A percentile compares a stretch with the other conserved stretches of the same genome.
phyloP scores from a whole-genome alignment of 1,140 invertebrate species.

The Meloidogyne exigua region DNA sequence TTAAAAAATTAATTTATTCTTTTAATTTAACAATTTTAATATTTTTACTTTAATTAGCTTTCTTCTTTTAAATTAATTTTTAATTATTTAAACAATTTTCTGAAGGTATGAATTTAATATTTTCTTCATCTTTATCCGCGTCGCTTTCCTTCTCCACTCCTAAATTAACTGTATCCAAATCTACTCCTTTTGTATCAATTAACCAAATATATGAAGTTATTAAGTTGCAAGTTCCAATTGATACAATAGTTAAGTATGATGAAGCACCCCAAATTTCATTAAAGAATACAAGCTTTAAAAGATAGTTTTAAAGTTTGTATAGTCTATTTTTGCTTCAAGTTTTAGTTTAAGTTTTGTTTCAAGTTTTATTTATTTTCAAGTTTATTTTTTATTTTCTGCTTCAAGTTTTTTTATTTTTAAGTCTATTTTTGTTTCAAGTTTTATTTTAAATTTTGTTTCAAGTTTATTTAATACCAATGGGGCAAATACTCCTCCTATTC shows the following conservation, averaged over 20 bases:
- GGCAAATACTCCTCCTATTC: conserved; percentile 57
- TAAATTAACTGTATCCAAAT: conserved; percentile 21
- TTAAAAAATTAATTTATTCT: no score
- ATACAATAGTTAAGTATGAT: conserved; percentile 59
- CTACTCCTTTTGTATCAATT: conserved; percentile 55
- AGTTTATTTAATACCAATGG: conserved; percentile 40
- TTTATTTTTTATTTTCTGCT: background rate
- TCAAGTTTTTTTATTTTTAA: background rate
- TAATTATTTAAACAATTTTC: background rate
- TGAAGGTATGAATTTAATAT: background rate
- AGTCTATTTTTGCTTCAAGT: background rate
- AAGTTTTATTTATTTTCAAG: background rate
- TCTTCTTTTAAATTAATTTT: background rate
- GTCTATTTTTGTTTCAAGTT: background rate
- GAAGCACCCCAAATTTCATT: conserved; percentile 54
- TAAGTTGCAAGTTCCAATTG: conserved; percentile 55
- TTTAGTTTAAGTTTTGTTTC: background rate
- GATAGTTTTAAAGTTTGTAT: background rate
- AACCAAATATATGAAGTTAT: conserved; percentile 58
- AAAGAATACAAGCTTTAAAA: conserved; percentile 58
- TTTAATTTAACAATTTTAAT: background rate
- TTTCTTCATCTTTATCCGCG: background rate
- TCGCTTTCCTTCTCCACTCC: conserved; percentile 5
- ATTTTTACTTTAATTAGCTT: no score
- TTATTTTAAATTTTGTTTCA: conserved; percentile 2